A percentile compares a stretch with the other conserved stretches of the same genome.
These are phyloP conservation scores for Drosophila pachea DNA, from an alignment of 1,140 invertebrate species.

Conservation along the genomic window DNA sequence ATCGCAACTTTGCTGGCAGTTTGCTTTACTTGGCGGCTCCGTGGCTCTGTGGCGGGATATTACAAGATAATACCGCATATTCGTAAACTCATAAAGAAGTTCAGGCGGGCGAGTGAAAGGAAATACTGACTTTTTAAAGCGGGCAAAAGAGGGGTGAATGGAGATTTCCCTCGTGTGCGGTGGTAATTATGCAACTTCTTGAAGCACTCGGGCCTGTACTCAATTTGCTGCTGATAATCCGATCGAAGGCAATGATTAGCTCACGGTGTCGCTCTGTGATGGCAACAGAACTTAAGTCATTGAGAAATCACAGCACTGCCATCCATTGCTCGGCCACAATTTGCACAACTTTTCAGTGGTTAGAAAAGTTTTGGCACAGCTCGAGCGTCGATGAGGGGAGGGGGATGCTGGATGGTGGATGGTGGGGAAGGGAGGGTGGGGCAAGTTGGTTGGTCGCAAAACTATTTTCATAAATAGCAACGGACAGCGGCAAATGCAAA, in stretches of 20 bases:
- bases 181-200: slow-evolving; percentile 52
- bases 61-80: slow-evolving; percentile 3
- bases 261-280: slow-evolving; percentile 12
- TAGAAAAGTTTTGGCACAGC: slow-evolving; percentile 56
- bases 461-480: slow-evolving; percentile 75
- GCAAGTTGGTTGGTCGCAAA: slow-evolving; percentile 41
- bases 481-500: slow-evolving; percentile 66
- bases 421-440: not conserved
- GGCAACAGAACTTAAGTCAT: slow-evolving; percentile 48
- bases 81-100: slow-evolving; percentile 3
- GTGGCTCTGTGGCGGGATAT: not conserved
- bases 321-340: slow-evolving; percentile 68
- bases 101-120: not conserved
- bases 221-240: slow-evolving; percentile 30
- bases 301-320: slow-evolving; percentile 69
- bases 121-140: slow-evolving; percentile 21
- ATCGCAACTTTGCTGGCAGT: slow-evolving; percentile 12
- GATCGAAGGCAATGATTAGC: slow-evolving; percentile 53
- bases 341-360: slow-evolving; percentile 73
- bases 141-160: slow-evolving; percentile 29
- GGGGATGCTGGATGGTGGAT: too few species aligned
- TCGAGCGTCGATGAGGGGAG: not conserved
- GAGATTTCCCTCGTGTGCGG: slow-evolving; percentile 21
- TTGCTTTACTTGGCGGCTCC: not conserved
- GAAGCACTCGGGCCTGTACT: not conserved